Percentiles rank a stretch among this genome's conserved stretches.
Evolutionary conservation across 1,140 invertebrate genomes (phyloP).

Genomic region (Drosophila tropicalis): DNA sequence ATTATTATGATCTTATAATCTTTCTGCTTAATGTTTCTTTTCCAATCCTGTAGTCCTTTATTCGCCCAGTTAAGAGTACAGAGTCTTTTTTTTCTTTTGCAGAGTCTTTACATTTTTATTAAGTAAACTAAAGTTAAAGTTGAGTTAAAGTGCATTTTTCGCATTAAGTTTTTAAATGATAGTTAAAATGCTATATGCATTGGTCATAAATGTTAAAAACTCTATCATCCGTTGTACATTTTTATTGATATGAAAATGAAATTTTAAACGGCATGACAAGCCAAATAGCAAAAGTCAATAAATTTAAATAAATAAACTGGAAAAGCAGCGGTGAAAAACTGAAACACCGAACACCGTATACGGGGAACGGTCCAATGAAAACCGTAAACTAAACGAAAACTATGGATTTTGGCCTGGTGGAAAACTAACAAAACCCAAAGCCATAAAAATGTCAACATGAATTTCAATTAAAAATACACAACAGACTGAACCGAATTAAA

Average conservation of each 20-base stretch:
- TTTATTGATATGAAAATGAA: conserved; percentile 25
- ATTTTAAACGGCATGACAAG: conserved; percentile 14
- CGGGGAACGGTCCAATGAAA: neutral
- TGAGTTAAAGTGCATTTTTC: too few relatives aligned
- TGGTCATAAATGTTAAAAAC: too few relatives aligned
- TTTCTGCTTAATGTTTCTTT: too few relatives aligned
- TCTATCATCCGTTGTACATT: neutral
- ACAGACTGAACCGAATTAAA: conserved; percentile 11
- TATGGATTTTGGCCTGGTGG: conserved; percentile 11
- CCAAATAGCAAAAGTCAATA: conserved; percentile 29
- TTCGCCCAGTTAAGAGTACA: too few relatives aligned
- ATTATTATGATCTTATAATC: too few relatives aligned
- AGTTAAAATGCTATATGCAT: too few relatives aligned
- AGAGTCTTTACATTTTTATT: too few relatives aligned
- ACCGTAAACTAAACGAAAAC: conserved; percentile 6
- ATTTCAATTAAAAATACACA: conserved; percentile 33
- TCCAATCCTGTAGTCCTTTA: too few relatives aligned
- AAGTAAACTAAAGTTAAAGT: too few relatives aligned
- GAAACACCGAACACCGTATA: too few relatives aligned
- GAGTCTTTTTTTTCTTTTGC: too few relatives aligned
- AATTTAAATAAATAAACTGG: conserved; percentile 32
- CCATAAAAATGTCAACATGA: conserved; percentile 31
- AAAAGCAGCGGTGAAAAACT: conserved; percentile 4
- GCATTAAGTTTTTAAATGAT: too few relatives aligned
- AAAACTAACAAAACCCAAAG: conserved; percentile 16